A percentile compares a stretch with the other conserved stretches of the same genome.
Evolutionary conservation across 2,797 vertebrate genomes (phyloP).

Genomic region (Gallinago solitaria): DNA sequence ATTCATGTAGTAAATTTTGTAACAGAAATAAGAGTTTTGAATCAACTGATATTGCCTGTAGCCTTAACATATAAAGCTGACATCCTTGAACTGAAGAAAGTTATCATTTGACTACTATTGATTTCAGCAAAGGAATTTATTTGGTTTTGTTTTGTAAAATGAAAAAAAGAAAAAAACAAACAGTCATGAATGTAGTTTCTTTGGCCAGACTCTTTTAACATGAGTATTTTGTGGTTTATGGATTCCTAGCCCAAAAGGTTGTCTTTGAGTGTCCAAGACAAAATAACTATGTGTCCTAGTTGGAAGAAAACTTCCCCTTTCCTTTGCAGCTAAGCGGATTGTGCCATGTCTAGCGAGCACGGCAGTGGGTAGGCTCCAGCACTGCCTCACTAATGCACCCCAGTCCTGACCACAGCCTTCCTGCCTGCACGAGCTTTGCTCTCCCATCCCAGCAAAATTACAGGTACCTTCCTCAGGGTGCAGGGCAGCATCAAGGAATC

Average conservation of each 20-base stretch:
- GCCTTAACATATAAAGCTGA: not conserved
- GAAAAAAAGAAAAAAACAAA: not conserved
- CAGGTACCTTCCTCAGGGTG: not conserved
- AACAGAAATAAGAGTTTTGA: not conserved
- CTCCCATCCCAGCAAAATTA: not conserved
- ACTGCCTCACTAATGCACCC: not conserved
- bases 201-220: conserved; percentile 53
- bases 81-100: not conserved
- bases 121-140: not conserved
- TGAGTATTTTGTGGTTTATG: conserved; percentile 59
- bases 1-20: not conserved
- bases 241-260: conserved; percentile 34
- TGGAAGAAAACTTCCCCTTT: conserved; percentile 44
- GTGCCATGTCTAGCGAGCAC: not conserved
- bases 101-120: not conserved
- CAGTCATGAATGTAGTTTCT: not conserved
- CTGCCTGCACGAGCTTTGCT: not conserved
- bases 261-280: conserved; percentile 36
- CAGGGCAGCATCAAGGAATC: not conserved
- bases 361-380: fast-evolving
- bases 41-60: not conserved
- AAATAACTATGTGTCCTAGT: conserved; percentile 52
- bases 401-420: not conserved
- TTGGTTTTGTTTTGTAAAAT: conserved; percentile 16
- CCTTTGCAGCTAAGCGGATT: not conserved